Evolutionary conservation across 2,888 invertebrate genomes (phyloP), one percentile per base, ranked within the genome.

Genomic region (Orchesella flavescens): DNA sequence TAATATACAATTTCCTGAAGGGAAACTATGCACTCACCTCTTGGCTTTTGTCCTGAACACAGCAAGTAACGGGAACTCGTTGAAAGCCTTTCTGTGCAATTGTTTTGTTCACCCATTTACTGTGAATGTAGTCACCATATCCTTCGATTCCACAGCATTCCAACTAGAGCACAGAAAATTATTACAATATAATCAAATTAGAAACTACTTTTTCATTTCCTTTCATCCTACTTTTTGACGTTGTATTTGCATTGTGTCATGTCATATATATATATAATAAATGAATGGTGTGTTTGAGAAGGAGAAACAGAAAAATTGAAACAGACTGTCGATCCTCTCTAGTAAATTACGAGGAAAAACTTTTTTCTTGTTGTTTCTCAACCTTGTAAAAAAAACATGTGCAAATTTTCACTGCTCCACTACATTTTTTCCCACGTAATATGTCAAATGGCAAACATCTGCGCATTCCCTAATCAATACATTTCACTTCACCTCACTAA

Each of bases 111-210:
- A 90, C 90, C 91, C 91, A 91, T 55, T 89, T 89, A 19, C 91
- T 91, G 55, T 90, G 89, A 83, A 90, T 90, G 86, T 91, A 91
- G 88, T 91, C 91, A 12, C 74, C 86, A 80, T 90, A 90, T 19
- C 89, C 90, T 78, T 89, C 88, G 85, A 91, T 90, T 49, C 91
- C 91, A 84, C 91, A 91, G 87, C 91, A 91, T 87, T 91, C 68
- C 76, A 87, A 83, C 88, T 88, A 66, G 34, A 82, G 13, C 17
- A 43, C 1, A 77, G 21, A 55, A 83, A 71, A 43, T 21, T 68
- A 49, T 12, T 43, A 68, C 44, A 59, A 21, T n/a, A 68, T 65
- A 23, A 65, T 46, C 49, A 23, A 49, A 79, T 23, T 57, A 46
- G 73, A 81, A 46, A 61, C 34, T 34, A 34, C 34, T 34, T 34